A percentile compares a stretch with the other conserved stretches of the same genome.
Conservation (phyloP, 2,797 vertebrate genomes). For the Typhlichthys subterraneus region DNA sequence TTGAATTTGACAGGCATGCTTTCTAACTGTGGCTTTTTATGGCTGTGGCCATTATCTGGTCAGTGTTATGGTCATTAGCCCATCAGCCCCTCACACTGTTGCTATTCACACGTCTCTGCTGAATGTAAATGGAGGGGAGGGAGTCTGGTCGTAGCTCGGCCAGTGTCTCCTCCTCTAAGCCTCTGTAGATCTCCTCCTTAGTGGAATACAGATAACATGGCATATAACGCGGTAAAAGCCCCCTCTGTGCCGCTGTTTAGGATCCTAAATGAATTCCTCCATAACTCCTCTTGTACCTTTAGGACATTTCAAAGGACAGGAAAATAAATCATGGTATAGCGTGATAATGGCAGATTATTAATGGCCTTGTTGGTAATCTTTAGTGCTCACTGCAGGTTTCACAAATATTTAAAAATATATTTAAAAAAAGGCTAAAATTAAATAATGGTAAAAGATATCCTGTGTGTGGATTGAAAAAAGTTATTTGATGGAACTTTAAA, state of each 20-base stretch:
- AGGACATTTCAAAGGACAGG: not conserved
- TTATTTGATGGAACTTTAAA: too few relatives aligned
- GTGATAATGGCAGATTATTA: too few relatives aligned
- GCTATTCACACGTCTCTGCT: constrained; percentile 59
- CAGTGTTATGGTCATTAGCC: constrained; percentile 62
- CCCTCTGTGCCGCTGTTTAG: too few relatives aligned
- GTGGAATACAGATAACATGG: too few relatives aligned
- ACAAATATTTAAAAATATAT: too few relatives aligned
- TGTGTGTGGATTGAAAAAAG: too few relatives aligned
- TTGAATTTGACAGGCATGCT: too few relatives aligned
- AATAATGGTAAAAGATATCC: too few relatives aligned
- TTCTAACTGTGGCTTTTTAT: not conserved
- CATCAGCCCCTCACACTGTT: constrained; percentile 42
- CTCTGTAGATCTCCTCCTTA: not conserved
- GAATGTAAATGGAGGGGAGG: constrained; percentile 49
- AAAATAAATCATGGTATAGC: not conserved
- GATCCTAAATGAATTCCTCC: not conserved
- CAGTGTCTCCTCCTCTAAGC: not conserved
- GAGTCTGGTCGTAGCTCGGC: constrained; percentile 14
- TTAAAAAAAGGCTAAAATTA: too few relatives aligned
- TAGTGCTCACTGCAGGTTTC: not conserved
- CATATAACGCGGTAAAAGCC: too few relatives aligned
- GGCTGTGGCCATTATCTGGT: constrained; percentile 56
- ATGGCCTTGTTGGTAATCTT: not conserved
- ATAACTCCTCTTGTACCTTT: not conserved